Conservation (phyloP, 2,888 invertebrate genomes). For the Leucophenga montana region DNA sequence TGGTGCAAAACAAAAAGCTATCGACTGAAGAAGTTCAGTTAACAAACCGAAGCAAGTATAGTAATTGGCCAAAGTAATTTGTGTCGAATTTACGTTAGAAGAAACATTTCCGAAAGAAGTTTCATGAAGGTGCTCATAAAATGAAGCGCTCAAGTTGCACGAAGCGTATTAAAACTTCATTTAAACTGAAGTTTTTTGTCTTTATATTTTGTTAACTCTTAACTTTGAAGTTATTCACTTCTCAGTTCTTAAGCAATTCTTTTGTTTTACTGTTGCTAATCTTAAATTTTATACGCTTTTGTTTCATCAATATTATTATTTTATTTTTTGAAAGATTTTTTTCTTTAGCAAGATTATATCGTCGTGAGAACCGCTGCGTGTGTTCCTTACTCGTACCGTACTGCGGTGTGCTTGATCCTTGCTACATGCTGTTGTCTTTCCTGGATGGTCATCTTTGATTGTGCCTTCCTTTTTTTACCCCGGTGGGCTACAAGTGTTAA, state of each 20-base stretch:
- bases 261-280: slow-evolving; percentile 62
- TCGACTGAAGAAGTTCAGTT: too few relatives aligned
- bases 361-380: slow-evolving; percentile 70
- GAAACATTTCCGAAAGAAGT: too few relatives aligned
- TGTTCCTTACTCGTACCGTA: slow-evolving; percentile 44
- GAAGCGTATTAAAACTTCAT: too few relatives aligned
- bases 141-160: too few relatives aligned
- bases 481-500: slow-evolving; percentile 54
- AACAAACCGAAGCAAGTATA: too few relatives aligned
- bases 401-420: slow-evolving; percentile 7
- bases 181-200: too few relatives aligned
- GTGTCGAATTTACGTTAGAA: too few relatives aligned
- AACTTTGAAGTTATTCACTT: neutral
- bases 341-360: neutral
- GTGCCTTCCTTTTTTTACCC: slow-evolving; percentile 29
- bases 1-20: too few relatives aligned
- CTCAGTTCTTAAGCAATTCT: slow-evolving; percentile 31
- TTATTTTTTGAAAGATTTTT: slow-evolving; percentile 1
- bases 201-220: neutral
- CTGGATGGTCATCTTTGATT: neutral
- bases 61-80: too few relatives aligned
- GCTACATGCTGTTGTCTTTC: neutral
- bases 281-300: slow-evolving; percentile 55
- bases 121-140: too few relatives aligned
- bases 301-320: slow-evolving; percentile 31